Base-by-base conservation (phyloP, 2,797 vertebrate genomes). In the Huso huso region DNA sequence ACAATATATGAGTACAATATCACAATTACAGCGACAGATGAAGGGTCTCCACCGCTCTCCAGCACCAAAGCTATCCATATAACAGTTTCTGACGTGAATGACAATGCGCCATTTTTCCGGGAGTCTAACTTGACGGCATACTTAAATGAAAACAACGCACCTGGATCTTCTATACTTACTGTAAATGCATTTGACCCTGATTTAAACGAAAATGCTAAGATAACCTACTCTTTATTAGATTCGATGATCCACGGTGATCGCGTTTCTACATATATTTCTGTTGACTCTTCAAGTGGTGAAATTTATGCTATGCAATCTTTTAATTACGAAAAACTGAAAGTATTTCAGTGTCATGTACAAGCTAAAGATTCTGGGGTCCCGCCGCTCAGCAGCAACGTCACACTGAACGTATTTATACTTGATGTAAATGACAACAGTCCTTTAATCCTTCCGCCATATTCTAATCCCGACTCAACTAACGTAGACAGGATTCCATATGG, bases 1-100 rank as follows among this genome's bases (percentile, higher is more conserved):
- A 75, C 10, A 6, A 74, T 75, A n/a, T 68, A 86, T 11, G 72
- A 82, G 62, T 95, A 95, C 74, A 90, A 94, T 8, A 83, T 95
- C 52, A 94, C 89, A 0, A 85, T 97, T 62, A 83, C 71, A 0
- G 93, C 93, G 48, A 82, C 75, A 0, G 91, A 96, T 64, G 87
- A 87, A 15, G 94, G 94, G 23, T 70, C 0, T 9, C 93, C 90
- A 0, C 83, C 90, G 64, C 80, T 95, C 58, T 90, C 90, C 7
- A 92, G 87, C 48, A 82, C 82, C 61, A 85, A 67, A 59, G 79
- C 89, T 0, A 84, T 95, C 72, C 76, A 72, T 15, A 83, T 95
- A 70, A 78, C 87, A 6, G 80, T 96, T 63, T 91, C 91, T 0
- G 94, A 95, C 66, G 79, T 94, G 58, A 95, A 93, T 68, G 93